Evolutionary conservation across 2,113 vertebrate genomes (phyloP).

Genomic region (Carlito syrichta): DNA sequence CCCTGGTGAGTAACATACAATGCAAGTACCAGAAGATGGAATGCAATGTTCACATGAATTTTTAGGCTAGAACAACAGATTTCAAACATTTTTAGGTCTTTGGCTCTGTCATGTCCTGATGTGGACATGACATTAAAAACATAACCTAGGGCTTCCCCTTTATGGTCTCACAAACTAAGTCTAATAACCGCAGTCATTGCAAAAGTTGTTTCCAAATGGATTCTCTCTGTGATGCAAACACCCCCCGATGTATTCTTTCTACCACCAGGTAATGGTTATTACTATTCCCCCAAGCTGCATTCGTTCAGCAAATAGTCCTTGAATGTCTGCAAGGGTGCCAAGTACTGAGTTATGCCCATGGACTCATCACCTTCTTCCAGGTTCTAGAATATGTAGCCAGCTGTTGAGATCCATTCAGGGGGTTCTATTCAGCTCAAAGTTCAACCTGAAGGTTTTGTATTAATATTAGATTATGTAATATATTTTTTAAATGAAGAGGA

Average conservation of each 20-base stretch:
- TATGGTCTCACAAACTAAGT: not conserved
- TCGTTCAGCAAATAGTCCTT: not conserved
- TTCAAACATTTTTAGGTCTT: not conserved
- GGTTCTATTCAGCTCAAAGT: not conserved
- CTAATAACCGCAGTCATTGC: not conserved
- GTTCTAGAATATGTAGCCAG: not conserved
- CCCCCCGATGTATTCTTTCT: not conserved
- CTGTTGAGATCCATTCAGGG: not conserved
- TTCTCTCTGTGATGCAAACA: not conserved
- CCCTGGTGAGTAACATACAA: not conserved
- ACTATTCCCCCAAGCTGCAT: accelerated
- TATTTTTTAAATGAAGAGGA: not conserved
- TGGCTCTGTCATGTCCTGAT: too few relatives aligned
- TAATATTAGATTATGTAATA: not conserved
- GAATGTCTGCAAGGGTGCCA: accelerated
- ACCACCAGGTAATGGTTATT: too few relatives aligned
- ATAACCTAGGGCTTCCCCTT: not conserved
- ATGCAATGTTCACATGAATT: too few relatives aligned
- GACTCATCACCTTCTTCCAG: accelerated
- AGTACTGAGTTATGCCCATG: accelerated
- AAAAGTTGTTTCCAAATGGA: not conserved
- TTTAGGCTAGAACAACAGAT: not conserved
- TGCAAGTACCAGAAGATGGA: not conserved
- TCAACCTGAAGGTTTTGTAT: not conserved
- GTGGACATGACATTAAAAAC: not conserved